Evolutionary conservation across 2,888 invertebrate species (phyloP), one percentile per base, ranked within the genome.

Genomic region (Caenorhabditis sp.): DNA sequence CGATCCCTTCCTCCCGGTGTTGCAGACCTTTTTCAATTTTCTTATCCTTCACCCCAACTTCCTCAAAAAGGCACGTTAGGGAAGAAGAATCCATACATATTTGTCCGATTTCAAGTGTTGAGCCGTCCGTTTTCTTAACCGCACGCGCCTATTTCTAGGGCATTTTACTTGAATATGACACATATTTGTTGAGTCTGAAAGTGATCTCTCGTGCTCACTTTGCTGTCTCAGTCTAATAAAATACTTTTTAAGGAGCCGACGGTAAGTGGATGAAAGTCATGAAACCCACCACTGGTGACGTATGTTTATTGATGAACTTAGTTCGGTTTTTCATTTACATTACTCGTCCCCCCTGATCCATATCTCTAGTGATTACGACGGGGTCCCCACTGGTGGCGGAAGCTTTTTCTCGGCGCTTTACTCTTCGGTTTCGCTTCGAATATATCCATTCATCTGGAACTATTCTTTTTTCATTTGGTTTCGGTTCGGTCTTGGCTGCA

Each of bases 231-330:
- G 8, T 56, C 56, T 62, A 65, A 78, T 44, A 20, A 50, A 51
- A 32, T 53, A 69, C 60, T 64, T 71, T 82, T 82, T 82, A 77
- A 82, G 82, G 82, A 82, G 72, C 77, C 71, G 82, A 82, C 55
- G 82, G 82, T 82, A 82, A 82, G 82, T 82, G 79, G 67, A 71
- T 61, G 51, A 60, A 37, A 44, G 26, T 22, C 76, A 37, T 26
- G 26, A 53, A 60, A 32, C 50, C 40, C 50, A 32, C 26, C 22
- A 50, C 40, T 67, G 81, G 76, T 70, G 71, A 76, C 81, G 81
- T 80, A 76, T 76, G 79, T 80, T 77, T 83, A 37, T 47, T 37
- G 51, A 35, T 56, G 37, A 64, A 55, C 55, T 77, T 81, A 77
- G 68, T 77, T 77, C 35, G 40, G 61, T 55, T 69, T 68, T 65